Evolutionary conservation across 1,140 invertebrate genomes (phyloP), one percentile per base, ranked within the genome.

Genomic region (Stenopsyche tienmushanensis): DNA sequence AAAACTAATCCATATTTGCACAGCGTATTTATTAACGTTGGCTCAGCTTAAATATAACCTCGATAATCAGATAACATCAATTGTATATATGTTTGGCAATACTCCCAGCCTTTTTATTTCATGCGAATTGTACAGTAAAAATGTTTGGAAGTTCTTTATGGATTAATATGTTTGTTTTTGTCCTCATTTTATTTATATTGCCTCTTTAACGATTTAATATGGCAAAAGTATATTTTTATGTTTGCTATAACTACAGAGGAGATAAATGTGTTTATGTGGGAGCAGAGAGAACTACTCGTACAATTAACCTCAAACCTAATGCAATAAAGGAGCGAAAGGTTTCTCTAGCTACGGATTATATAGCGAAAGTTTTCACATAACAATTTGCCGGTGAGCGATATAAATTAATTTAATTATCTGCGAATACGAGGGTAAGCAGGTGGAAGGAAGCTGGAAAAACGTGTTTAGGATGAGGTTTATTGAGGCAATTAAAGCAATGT

Each of bases 401-500:
- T 64, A 64, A 64, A 64, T 64, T 64, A 41, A 64, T 64, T 54
- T 54, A 64, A 64, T 64, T 64, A 54, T 53, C 62, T 55, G 24
- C 23, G 41, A 60, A 47, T 20, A 25, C 18, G 15, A 29, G 26
- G n/a, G n/a, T n/a, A n/a, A n/a, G n/a, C n/a, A n/a, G n/a, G n/a
- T n/a, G n/a, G 44, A 7, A 47, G 18, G 44, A 18, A 18, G 7
- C 9, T 39, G 58, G 44, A 62, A 41, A 52, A 24, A 62, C 49
- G 47, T 52, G 60, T n/a, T 23, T 20, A n/a, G n/a, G n/a, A n/a
- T n/a, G 17, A 18, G 18, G 44, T 47, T 47, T 47, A 47, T 47
- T 18, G 8, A 18, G 8, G 44, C 17, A 47, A 47, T 47, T 47
- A 47, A 47, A 47, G 44, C 44, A 13, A 20, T 20, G 44, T 47